phyloP scores from a whole-genome alignment of 2,888 invertebrate genomes.

The Eretmocerus hayati region DNA sequence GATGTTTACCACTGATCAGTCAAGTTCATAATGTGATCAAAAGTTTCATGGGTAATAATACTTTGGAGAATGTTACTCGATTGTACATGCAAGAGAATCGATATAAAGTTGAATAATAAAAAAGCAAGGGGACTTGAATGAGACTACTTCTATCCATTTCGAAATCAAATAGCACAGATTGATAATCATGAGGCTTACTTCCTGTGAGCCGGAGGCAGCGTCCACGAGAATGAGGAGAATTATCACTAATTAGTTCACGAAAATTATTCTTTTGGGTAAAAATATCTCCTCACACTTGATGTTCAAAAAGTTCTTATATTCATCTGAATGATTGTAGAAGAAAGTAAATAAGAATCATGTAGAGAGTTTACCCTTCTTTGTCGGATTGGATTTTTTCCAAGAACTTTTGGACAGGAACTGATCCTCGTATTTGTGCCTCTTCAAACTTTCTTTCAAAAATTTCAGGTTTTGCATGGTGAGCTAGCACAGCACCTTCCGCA shows the following conservation, averaged over 20 bases:
- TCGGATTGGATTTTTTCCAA: conserved; percentile 87
- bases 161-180: too few relatives aligned
- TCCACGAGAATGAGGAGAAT: conserved; percentile 25
- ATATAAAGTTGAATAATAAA: too few relatives aligned
- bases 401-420: conserved; percentile 79
- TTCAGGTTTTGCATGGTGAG: conserved; percentile 79
- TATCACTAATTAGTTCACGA: conserved; percentile 5
- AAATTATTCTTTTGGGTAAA: neutral
- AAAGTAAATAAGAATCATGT: neutral
- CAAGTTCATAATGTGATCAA: too few relatives aligned
- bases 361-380: conserved; percentile 74
- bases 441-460: conserved; percentile 80
- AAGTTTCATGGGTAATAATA: too few relatives aligned
- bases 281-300: too few relatives aligned
- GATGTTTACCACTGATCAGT: too few relatives aligned
- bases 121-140: too few relatives aligned
- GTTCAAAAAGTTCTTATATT: too few relatives aligned
- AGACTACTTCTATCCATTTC: too few relatives aligned
- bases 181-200: too few relatives aligned
- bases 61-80: too few relatives aligned
- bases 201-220: conserved; percentile 34
- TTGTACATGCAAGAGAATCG: too few relatives aligned
- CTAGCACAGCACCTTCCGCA: conserved; percentile 77
- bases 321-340: neutral
- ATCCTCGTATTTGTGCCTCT: conserved; percentile 62